phyloP scores from a whole-genome alignment of 2,113 vertebrate species.

The Balaeniceps rex region DNA sequence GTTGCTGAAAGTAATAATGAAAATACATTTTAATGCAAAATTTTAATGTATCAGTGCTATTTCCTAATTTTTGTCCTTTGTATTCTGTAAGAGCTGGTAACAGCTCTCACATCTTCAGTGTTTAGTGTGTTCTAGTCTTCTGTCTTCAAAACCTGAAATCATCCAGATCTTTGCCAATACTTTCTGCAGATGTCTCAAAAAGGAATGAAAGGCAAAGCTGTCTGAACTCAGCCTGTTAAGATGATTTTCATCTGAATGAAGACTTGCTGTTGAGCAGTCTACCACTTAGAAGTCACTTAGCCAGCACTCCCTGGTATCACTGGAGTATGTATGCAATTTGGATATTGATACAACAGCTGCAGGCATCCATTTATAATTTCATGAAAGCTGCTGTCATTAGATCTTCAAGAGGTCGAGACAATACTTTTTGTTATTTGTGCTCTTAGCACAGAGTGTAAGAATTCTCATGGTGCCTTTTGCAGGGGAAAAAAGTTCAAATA shows the following conservation, averaged over 20 bases:
- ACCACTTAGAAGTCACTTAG: not conserved
- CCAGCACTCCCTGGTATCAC: not conserved
- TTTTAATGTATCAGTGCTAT: not conserved
- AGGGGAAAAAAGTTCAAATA: not conserved
- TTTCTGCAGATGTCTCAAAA: constrained; percentile 1
- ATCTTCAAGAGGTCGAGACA: not conserved
- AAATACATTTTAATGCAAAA: not conserved
- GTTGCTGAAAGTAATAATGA: not conserved
- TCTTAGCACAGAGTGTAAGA: not conserved
- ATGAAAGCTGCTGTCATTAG: not conserved
- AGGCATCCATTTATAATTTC: not conserved
- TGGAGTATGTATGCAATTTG: not conserved
- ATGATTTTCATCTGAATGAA: constrained; percentile 26
- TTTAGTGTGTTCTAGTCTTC: not conserved
- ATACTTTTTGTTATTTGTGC: not conserved
- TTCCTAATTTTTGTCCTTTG: not conserved
- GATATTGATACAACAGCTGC: constrained; percentile 28
- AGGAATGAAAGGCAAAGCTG: not conserved
- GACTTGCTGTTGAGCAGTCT: not conserved
- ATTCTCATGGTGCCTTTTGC: not conserved
- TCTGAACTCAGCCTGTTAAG: not conserved
- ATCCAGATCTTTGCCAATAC: not conserved
- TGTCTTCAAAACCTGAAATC: not conserved
- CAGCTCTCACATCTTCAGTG: not conserved
- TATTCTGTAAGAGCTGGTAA: not conserved